These are phyloP conservation scores for Arctocebus calabarensis DNA, from an alignment of 2,797 vertebrate genomes.

Conservation along the genomic window DNA sequence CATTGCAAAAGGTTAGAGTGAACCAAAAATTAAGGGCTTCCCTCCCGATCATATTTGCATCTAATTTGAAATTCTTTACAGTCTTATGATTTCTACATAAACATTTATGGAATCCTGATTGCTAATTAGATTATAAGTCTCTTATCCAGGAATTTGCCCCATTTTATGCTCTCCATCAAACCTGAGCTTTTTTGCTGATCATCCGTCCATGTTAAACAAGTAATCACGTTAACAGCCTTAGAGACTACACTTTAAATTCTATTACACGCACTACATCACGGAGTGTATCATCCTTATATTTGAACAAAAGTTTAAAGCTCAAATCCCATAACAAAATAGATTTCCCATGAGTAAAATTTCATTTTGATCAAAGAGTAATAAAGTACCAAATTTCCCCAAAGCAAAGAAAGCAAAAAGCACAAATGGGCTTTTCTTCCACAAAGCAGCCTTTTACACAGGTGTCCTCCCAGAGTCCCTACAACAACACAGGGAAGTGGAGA, in stretches of 20 bases:
- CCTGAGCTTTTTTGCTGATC: constrained; percentile 40
- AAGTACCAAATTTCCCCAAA: background rate
- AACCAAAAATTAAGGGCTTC: constrained; percentile 17
- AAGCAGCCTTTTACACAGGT: background rate
- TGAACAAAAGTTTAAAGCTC: constrained; percentile 21
- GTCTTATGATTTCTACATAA: constrained; percentile 67
- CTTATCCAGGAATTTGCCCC: constrained; percentile 67
- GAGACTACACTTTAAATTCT: constrained; percentile 31
- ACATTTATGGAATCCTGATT: constrained; percentile 60
- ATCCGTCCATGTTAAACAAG: constrained; percentile 31
- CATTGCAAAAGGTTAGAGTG: constrained; percentile 32
- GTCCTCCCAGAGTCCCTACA: background rate
- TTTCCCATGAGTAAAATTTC: constrained; percentile 43
- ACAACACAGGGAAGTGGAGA: background rate
- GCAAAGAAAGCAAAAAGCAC: background rate
- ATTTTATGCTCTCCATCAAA: constrained; percentile 65
- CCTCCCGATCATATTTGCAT: constrained; percentile 57
- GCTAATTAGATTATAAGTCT: constrained; percentile 77
- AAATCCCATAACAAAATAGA: constrained; percentile 39
- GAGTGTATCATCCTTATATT: constrained; percentile 45
- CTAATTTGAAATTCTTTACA: constrained; percentile 69
- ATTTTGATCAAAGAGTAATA: constrained; percentile 59
- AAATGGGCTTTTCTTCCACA: background rate
- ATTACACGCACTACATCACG: background rate
- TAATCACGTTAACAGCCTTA: constrained; percentile 50